These are phyloP conservation scores for Drosophila sucinea DNA, from an alignment of 1,140 invertebrate species.

Conservation along the genomic window DNA sequence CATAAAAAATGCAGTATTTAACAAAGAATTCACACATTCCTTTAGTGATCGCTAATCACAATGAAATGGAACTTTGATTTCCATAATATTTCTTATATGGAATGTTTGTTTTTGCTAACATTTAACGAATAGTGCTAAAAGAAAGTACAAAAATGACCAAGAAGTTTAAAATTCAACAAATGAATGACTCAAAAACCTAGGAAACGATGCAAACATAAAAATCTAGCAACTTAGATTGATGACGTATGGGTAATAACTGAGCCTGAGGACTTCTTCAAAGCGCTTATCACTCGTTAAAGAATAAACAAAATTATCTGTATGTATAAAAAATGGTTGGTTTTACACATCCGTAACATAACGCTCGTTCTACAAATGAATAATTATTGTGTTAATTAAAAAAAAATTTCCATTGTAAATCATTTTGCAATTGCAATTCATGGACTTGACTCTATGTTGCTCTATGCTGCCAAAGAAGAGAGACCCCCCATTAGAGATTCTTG, in stretches of 20 bases:
- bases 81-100: background rate
- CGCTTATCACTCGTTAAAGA: background rate
- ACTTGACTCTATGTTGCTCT: background rate
- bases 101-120: background rate
- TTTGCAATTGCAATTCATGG: constrained; percentile 1
- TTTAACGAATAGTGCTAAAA: too few relatives aligned
- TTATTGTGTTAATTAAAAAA: constrained; percentile 4
- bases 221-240: too few relatives aligned
- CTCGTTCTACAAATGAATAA: background rate
- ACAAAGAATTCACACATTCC: too few relatives aligned
- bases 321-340: background rate
- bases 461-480: background rate
- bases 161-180: too few relatives aligned
- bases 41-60: background rate
- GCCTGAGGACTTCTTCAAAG: background rate
- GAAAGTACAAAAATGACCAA: too few relatives aligned
- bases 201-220: too few relatives aligned
- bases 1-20: background rate
- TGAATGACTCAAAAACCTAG: too few relatives aligned
- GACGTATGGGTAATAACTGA: too few relatives aligned
- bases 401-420: constrained; percentile 2
- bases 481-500: constrained; percentile 7
- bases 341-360: background rate
- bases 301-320: background rate
- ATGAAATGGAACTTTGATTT: background rate